phyloP scores from a whole-genome alignment of 1,140 invertebrate species.

The Gryllus bimaculatus region DNA sequence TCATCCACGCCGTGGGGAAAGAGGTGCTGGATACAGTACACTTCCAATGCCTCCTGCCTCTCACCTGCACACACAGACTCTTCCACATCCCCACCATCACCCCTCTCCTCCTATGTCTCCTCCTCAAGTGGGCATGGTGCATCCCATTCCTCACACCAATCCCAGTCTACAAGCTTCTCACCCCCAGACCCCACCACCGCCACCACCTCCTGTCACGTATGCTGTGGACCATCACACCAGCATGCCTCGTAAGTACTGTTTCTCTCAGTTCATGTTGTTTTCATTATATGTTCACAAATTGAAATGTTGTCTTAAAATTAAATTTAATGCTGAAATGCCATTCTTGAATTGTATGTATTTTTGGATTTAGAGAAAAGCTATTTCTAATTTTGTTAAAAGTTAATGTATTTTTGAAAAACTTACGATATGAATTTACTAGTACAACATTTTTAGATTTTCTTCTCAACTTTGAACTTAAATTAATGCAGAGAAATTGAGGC shows the following conservation, averaged over 20 bases:
- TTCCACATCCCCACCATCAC: conserved; percentile 32
- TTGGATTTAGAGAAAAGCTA: neutral
- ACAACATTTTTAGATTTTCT: too few species aligned
- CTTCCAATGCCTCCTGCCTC: conserved; percentile 44
- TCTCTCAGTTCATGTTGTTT: neutral
- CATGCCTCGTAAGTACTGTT: conserved; percentile 67
- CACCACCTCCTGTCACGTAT: conserved; percentile 37
- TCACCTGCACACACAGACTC: conserved; percentile 35
- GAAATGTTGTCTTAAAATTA: neutral
- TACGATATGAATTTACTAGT: too few species aligned
- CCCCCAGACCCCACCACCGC: conserved; percentile 41
- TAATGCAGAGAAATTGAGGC: too few species aligned
- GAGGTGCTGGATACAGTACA: conserved; percentile 77
- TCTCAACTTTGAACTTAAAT: too few species aligned
- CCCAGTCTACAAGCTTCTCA: conserved; percentile 21
- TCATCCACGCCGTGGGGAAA: conserved; percentile 55
- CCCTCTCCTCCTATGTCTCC: conserved; percentile 23
- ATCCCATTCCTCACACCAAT: conserved; percentile 31
- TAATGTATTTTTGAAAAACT: too few species aligned
- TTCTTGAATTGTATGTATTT: neutral
- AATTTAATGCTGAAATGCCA: neutral
- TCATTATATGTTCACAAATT: neutral
- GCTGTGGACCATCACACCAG: conserved; percentile 51
- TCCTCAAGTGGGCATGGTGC: conserved; percentile 33
- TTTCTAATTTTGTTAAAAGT: neutral